Evolutionary conservation across 2,113 vertebrate genomes (phyloP), one percentile per base, ranked within the genome.

Genomic region (Chrysemys picta): DNA sequence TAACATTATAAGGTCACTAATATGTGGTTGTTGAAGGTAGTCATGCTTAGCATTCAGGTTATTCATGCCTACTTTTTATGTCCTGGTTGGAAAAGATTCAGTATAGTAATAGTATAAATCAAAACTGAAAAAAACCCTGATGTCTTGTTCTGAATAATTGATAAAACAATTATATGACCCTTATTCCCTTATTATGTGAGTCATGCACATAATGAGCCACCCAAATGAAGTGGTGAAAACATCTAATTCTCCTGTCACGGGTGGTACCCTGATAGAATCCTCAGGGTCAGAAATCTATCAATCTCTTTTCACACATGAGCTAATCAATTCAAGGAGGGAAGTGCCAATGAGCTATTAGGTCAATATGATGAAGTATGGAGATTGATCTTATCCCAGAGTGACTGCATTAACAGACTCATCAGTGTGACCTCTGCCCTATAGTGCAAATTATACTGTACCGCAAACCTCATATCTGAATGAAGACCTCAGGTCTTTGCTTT

Each of bases 351-450:
- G 97, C 97, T 92, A 89, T 97, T 93, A 81, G 98, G 99, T 99
- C 99, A 97, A 99, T 99, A 98, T 57, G 90, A 97, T 95, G 98
- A 98, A 98, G 98, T 98, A 98, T 98, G 98, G 98, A 98, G 98
- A 99, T 98, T 99, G 99, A 99, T 99, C 97, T 98, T 97, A 98
- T 98, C 98, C 99, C 98, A 98, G 98, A 98, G 98, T 98, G 98
- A 99, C 98, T 96, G 80, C 99, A 99, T 99, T 98, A 99, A 99
- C 98, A 97, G 98, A 98, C 98, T 98, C 97, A 95, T 98, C 97
- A 98, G 97, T 59, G 81, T 97, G 99, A 99, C 99, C 99, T 98
- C 96, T 99, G 99, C 99, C 98, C 98, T 92, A 89, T 49, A 54
- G 97, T 95, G 83, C 97, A 97, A 98, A 97, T 97, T 96, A 98